phyloP scores from a whole-genome alignment of 2,888 invertebrate genomes.

The Villa cingulata region DNA sequence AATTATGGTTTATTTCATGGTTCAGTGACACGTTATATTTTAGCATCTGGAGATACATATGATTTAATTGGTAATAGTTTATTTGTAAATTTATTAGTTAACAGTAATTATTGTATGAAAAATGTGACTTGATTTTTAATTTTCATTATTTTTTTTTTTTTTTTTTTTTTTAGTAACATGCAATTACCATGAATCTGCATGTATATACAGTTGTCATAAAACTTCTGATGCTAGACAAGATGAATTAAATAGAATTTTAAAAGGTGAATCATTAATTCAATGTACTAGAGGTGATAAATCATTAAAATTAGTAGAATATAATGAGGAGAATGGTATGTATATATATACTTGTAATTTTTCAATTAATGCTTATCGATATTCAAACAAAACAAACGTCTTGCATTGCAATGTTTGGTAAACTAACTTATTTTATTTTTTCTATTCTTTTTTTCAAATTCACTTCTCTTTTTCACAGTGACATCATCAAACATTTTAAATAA shows the following conservation, averaged over 20 bases:
- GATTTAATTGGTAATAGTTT: constrained; percentile 24
- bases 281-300: constrained; percentile 4
- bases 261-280: constrained; percentile 14
- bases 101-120: too few relatives aligned
- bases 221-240: constrained; percentile 18
- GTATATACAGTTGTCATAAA: constrained; percentile 32
- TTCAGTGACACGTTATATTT: constrained; percentile 14
- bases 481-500: background rate
- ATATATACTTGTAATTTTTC: too few relatives aligned
- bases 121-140: background rate
- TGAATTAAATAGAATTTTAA: constrained; percentile 24
- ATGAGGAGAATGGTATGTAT: too few relatives aligned
- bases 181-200: constrained; percentile 27
- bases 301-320: too few relatives aligned
- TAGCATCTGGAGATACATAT: constrained; percentile 17
- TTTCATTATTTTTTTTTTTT: background rate
- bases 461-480: too few relatives aligned
- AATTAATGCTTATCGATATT: too few relatives aligned
- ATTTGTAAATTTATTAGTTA: too few relatives aligned
- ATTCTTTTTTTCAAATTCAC: too few relatives aligned
- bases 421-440: too few relatives aligned
- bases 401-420: too few relatives aligned
- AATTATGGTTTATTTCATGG: constrained; percentile 21
- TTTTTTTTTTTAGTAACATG: constrained; percentile 30
- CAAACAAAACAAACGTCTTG: too few relatives aligned